Base-by-base conservation (phyloP, 2,113 vertebrate species). In the Microcebus ravelobensis region DNA sequence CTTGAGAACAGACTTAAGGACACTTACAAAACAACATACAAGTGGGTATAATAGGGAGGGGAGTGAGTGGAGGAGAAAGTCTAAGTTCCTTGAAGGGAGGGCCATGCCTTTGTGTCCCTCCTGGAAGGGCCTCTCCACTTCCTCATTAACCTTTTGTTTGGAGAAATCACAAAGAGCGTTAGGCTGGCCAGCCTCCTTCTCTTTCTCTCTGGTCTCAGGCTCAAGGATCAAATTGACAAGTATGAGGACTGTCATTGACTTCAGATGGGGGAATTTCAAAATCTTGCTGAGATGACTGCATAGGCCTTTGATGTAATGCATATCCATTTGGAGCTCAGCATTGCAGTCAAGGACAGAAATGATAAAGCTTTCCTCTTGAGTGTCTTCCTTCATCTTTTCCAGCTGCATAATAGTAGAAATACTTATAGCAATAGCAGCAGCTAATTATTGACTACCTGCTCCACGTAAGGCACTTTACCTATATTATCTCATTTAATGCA, bases 81-180 rank as follows among this genome's bases (percentile, higher is more conserved):
- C 93, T 93, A 96, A 97, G 94, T 93, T 97, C 52, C 92, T 97
- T 95, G 95, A 97, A 67, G 96, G 92, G 91, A 96, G 57, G 76
- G 87, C 20, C 42, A n/a, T 68, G 71, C 81, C 39, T 96, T 97
- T 94, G 93, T 95, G 70, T 48, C 7, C 27, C 67, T n/a, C 17
- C 4, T 57, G 80, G 80, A 90, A 90, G 67, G 85, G 73, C 80
- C 87, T 97, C 87, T 89, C 55, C 67, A 82, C 42, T 57, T 87
- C 93, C 65, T 97, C 55, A 88, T 86, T 97, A 91, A 96, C 88
- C 81, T 96, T 96, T 92, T 86, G 27, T 92, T 87, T 82, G 94
- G 39, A 93, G 18, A 59, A 93, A 96, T 97, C 91, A 95, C 86
- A 88, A 88, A 85, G 68, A 94, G 80, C 70, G 81, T 76, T 17